A percentile compares a stretch with the other conserved stretches of the same genome.
These are phyloP conservation scores for Euphonia xanthogaster DNA, from an alignment of 2,797 vertebrate genomes.

Conservation along the genomic window DNA sequence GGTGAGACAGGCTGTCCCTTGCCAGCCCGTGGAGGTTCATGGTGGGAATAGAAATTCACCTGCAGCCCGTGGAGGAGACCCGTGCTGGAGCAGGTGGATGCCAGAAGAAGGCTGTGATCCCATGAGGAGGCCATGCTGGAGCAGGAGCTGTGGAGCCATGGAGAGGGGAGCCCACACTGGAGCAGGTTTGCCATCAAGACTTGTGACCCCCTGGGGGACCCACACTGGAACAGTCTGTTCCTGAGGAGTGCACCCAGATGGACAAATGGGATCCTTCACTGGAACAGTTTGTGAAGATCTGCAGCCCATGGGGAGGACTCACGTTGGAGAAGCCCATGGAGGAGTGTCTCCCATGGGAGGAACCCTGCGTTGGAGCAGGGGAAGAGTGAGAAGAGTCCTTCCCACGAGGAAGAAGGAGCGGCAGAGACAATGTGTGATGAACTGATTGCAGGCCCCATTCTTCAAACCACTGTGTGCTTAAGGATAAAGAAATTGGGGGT, in stretches of 20 bases:
- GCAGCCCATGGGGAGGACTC: background rate
- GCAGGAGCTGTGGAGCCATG: background rate
- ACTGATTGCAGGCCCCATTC: background rate
- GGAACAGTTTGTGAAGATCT: background rate
- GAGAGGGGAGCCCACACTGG: background rate
- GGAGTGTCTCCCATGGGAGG: background rate
- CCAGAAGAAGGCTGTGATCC: background rate
- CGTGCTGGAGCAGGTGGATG: accelerated
- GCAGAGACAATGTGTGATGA: background rate
- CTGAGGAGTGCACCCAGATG: background rate
- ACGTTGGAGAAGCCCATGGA: accelerated
- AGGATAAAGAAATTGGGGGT: background rate
- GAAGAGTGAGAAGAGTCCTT: background rate
- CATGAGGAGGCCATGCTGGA: background rate
- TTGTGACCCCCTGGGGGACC: background rate
- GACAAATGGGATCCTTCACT: background rate
- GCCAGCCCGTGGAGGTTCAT: background rate
- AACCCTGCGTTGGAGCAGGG: accelerated
- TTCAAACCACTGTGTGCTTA: accelerated
- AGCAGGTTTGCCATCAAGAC: background rate
- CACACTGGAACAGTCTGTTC: background rate
- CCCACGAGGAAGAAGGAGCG: background rate
- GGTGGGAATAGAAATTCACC: background rate
- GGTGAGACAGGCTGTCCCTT: background rate
- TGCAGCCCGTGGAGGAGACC: background rate